Percentiles rank a stretch among this genome's conserved stretches.
Conservation (phyloP, 2,113 vertebrate genomes). For the Caranx melampygus region DNA sequence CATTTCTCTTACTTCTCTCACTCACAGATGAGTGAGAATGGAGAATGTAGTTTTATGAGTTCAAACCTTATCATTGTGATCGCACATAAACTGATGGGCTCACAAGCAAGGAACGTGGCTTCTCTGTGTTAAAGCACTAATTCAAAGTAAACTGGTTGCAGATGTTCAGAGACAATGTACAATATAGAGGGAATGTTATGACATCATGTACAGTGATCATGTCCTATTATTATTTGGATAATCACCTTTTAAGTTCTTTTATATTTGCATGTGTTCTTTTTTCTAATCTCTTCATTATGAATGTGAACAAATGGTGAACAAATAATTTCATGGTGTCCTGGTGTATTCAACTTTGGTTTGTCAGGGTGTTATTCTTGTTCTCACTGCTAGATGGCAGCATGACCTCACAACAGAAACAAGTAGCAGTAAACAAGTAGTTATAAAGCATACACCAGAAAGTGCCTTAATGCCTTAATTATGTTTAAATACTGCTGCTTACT, state of each 20-base stretch:
- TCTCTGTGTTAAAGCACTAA: not conserved
- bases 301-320: not conserved
- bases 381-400: conserved; percentile 38
- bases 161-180: conserved; percentile 50
- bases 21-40: too few species aligned
- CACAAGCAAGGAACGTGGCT: not conserved
- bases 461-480: not conserved
- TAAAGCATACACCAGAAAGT: not conserved
- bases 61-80: not conserved
- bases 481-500: not conserved
- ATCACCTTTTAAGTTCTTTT: conserved; percentile 60
- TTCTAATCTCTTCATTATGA: not conserved
- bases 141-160: not conserved
- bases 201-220: conserved; percentile 42
- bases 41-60: not conserved
- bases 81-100: not conserved
- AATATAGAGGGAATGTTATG: conserved; percentile 60
- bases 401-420: not conserved
- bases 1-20: not conserved
- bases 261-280: conserved; percentile 23
- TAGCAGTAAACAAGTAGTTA: not conserved
- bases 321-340: not conserved
- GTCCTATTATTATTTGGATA: conserved; percentile 8
- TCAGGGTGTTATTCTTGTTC: conserved; percentile 9
- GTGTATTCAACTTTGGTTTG: not conserved